A percentile compares a stretch with the other conserved stretches of the same genome.
These are phyloP conservation scores for Pterobdella sp. DNA, from an alignment of 2,888 invertebrate genomes.

Conservation along the genomic window DNA sequence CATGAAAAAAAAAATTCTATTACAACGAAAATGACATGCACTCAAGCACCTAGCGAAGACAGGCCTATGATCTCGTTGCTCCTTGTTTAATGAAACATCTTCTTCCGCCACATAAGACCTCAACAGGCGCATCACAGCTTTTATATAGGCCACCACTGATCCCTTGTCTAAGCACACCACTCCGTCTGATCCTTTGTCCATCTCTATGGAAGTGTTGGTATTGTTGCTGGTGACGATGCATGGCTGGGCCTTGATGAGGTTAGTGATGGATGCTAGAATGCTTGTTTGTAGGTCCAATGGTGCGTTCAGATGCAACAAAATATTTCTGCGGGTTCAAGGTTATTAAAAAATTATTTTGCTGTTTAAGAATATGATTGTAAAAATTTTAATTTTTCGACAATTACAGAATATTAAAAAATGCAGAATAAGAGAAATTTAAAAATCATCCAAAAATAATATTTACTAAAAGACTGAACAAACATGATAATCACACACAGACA, in stretches of 20 bases:
- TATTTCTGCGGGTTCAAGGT: neutral
- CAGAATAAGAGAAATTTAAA: too few relatives aligned
- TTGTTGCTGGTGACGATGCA: neutral
- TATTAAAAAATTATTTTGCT: neutral
- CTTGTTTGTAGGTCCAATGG: neutral
- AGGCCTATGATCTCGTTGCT: neutral
- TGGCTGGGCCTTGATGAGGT: constrained; percentile 7
- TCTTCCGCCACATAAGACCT: constrained; percentile 5
- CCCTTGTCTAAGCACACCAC: neutral
- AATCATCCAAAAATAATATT: too few relatives aligned
- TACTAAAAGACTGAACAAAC: too few relatives aligned
- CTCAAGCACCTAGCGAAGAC: neutral
- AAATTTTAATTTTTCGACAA: neutral
- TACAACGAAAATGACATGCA: neutral
- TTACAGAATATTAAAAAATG: too few relatives aligned
- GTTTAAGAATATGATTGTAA: neutral
- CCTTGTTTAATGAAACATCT: neutral
- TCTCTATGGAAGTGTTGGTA: neutral
- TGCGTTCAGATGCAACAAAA: neutral
- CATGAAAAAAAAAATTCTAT: neutral
- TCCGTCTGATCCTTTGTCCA: neutral
- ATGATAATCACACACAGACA: too few relatives aligned
- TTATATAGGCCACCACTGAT: neutral
- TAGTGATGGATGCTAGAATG: neutral
- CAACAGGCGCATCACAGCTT: neutral